These are phyloP conservation scores for Morpho achilles DNA, from an alignment of 2,888 invertebrate species.

Conservation along the genomic window DNA sequence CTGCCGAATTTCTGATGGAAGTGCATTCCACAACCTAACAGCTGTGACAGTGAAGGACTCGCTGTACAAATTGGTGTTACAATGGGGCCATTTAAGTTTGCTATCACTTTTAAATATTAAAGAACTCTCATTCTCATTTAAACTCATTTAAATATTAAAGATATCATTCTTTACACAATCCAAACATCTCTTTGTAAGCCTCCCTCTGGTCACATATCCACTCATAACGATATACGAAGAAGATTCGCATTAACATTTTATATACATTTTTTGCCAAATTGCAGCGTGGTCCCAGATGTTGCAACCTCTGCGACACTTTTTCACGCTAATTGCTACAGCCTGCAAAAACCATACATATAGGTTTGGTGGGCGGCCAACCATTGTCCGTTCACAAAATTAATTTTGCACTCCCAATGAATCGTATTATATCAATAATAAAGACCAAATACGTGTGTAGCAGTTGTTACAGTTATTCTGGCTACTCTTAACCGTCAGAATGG, in stretches of 20 bases:
- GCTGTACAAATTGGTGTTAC: too few relatives aligned
- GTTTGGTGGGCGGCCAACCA: slow-evolving; percentile 33
- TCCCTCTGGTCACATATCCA: too few relatives aligned
- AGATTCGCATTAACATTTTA: slow-evolving; percentile 2
- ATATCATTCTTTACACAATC: too few relatives aligned
- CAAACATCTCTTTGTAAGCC: too few relatives aligned
- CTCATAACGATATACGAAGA: too few relatives aligned
- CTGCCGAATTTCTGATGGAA: too few relatives aligned
- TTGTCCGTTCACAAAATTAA: slow-evolving; percentile 18
- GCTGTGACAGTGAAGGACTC: too few relatives aligned
- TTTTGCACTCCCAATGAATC: slow-evolving; percentile 4
- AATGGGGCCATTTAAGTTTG: too few relatives aligned
- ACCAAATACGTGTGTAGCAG: slow-evolving; percentile 2
- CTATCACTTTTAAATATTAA: too few relatives aligned
- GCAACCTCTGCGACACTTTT: slow-evolving; percentile 34
- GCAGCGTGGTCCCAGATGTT: slow-evolving; percentile 28
- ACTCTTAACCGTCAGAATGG: slow-evolving; percentile 23
- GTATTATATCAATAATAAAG: slow-evolving; percentile 15
- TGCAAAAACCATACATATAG: slow-evolving; percentile 32
- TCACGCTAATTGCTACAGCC: slow-evolving; percentile 36
- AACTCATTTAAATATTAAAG: too few relatives aligned
- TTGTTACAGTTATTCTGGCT: slow-evolving; percentile 3
- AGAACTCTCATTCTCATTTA: too few relatives aligned
- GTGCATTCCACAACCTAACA: too few relatives aligned
- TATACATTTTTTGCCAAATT: slow-evolving; percentile 12